Conservation (phyloP, 2,113 vertebrate genomes). For the Macrotis lagotis region DNA sequence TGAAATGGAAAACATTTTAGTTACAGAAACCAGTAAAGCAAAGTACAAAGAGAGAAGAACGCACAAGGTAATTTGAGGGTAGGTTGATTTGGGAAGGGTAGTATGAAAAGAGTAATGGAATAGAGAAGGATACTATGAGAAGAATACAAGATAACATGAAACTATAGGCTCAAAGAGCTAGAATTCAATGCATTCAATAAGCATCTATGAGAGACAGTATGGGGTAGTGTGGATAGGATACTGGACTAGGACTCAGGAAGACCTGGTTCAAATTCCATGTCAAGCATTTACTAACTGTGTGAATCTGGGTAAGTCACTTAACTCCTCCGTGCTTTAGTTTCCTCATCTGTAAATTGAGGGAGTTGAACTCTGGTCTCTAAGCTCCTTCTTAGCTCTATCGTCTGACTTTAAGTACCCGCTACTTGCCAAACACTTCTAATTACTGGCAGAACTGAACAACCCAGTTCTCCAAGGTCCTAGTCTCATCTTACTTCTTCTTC, state of each 20-base stretch:
- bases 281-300: not conserved
- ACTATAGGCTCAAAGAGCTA: not conserved
- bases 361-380: not conserved
- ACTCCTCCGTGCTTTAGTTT: not conserved
- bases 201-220: not conserved
- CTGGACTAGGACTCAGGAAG: not conserved
- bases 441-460: not conserved
- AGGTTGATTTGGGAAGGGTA: not conserved
- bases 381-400: not conserved
- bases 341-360: not conserved
- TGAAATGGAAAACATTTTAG: not conserved
- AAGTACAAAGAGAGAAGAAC: not conserved
- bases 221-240: not conserved
- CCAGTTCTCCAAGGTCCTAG: not conserved
- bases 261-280: not conserved
- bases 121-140: not conserved
- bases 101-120: not conserved
- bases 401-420: not conserved
- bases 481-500: not conserved
- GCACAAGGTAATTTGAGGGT: not conserved
- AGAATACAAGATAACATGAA: not conserved
- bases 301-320: not conserved
- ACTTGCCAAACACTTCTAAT: not conserved
- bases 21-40: not conserved
- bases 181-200: not conserved